Base-by-base conservation (phyloP, 2,888 invertebrate genomes). In the Plebejus melissa region DNA sequence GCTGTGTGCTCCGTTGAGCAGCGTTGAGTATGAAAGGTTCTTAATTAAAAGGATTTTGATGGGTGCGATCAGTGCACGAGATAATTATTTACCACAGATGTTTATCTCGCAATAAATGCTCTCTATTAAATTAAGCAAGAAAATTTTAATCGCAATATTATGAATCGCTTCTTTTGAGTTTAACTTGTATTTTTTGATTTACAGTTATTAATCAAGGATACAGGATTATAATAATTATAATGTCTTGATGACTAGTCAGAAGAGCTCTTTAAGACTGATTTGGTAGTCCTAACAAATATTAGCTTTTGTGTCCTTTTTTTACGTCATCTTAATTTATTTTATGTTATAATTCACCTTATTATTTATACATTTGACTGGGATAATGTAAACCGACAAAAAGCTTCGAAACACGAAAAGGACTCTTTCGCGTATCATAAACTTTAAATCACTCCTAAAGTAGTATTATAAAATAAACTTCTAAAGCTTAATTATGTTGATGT, bases 21-120 rank as follows among this genome's bases (percentile, higher is more conserved):
- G 7, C 50, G 54, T 32, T 16, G 54, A 54, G 50, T 72, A 54
- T 72, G 50, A 72, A 71, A 72, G 72, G 72, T 72, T 54, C 72
- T 54, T 72, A 50, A 72, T 72, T 72, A 72, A 72, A 72, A 54
- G 50, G 72, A 54, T 72, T 72, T 72, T 72, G 72, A 72, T 72
- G 72, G 5, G 32, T 54, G 16, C 54, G 72, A 72, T 72, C 72
- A 50, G 32, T 72, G 72, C 22, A 50, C 65, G 54, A 72, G 72
- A 72, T 72, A 72, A 54, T 54, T 72, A 22, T 22, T 72, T 28
- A 46, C 46, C 32, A 32, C 72, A 50, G 54, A 50, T 32, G 28
- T 28, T 72, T 28, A 28, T 72, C 22, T 28, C 32, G 32, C 4
- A n/a, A 32, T 71, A 71, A 71, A 38, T 46, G 22, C 71, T 71